These are phyloP conservation scores for Orbicella faveolata DNA, from an alignment of 64 coral and sea anemone genomes.

Conservation along the genomic window DNA sequence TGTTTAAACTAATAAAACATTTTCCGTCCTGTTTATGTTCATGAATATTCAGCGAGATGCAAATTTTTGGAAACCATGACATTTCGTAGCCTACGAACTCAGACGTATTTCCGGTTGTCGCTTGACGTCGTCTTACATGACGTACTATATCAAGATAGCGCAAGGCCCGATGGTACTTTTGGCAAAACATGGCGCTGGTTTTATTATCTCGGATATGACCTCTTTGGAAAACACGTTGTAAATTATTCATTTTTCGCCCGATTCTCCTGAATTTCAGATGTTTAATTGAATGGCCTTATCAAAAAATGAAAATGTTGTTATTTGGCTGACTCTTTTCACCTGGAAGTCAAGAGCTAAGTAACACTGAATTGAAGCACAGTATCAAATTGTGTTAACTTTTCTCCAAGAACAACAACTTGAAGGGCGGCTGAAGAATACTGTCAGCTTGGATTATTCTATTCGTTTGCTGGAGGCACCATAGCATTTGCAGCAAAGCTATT, in stretches of 20 bases:
- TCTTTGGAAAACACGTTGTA: background rate
- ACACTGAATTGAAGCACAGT: background rate
- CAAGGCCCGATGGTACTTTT: slow-evolving; percentile 17
- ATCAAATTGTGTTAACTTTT: background rate
- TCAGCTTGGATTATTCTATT: too few species aligned
- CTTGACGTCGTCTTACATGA: background rate
- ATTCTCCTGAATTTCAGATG: background rate
- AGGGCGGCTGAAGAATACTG: background rate
- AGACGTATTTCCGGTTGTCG: background rate
- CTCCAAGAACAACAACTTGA: background rate
- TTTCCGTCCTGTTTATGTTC: background rate
- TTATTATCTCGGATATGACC: background rate
- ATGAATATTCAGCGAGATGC: slow-evolving; percentile 16
- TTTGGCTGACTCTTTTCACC: background rate
- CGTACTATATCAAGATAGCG: background rate
- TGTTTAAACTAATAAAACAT: too few species aligned
- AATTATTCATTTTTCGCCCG: slow-evolving; percentile 22
- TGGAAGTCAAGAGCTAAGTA: background rate
- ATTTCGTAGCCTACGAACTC: background rate
- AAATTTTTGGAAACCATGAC: background rate
- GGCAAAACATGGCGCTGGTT: background rate
- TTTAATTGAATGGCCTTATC: background rate
- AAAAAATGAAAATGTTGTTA: background rate
- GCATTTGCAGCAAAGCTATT: too few species aligned
- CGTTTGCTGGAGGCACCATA: too few species aligned